These are phyloP conservation scores for Cryptoprocta ferox DNA, from an alignment of 2,797 vertebrate species.

Conservation along the genomic window DNA sequence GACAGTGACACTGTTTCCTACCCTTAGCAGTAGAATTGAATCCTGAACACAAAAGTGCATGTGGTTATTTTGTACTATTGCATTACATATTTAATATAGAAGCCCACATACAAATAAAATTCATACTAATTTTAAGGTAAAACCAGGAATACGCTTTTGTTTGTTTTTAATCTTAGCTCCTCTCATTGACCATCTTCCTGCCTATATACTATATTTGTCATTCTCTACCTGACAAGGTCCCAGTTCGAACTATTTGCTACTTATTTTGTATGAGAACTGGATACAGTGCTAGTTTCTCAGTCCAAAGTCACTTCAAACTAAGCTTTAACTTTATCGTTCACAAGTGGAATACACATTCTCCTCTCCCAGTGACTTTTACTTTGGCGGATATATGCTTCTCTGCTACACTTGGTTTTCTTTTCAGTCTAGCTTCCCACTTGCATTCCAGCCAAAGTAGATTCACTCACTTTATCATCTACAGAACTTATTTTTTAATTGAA, in stretches of 20 bases:
- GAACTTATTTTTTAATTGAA: background rate
- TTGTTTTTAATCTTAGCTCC: slow-evolving; percentile 11
- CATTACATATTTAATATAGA: slow-evolving; percentile 40
- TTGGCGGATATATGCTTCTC: background rate
- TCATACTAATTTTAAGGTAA: background rate
- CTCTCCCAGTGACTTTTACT: background rate
- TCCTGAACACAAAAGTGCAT: background rate
- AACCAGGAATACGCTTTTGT: background rate
- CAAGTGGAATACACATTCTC: background rate
- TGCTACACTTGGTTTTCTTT: background rate
- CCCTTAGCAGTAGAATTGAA: background rate
- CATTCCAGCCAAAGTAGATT: background rate
- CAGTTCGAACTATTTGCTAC: background rate
- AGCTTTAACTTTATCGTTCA: background rate
- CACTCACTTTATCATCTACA: background rate
- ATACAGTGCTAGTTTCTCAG: background rate
- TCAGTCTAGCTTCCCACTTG: background rate
- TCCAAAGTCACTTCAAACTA: background rate
- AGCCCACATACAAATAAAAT: slow-evolving; percentile 46
- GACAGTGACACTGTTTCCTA: background rate
- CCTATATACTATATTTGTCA: background rate
- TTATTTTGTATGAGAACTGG: background rate
- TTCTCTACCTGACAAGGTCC: background rate
- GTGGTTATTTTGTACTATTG: slow-evolving; percentile 50
- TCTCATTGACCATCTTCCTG: background rate